Evolutionary conservation across 2,888 invertebrate species (phyloP).

Genomic region (Seira ritae): DNA sequence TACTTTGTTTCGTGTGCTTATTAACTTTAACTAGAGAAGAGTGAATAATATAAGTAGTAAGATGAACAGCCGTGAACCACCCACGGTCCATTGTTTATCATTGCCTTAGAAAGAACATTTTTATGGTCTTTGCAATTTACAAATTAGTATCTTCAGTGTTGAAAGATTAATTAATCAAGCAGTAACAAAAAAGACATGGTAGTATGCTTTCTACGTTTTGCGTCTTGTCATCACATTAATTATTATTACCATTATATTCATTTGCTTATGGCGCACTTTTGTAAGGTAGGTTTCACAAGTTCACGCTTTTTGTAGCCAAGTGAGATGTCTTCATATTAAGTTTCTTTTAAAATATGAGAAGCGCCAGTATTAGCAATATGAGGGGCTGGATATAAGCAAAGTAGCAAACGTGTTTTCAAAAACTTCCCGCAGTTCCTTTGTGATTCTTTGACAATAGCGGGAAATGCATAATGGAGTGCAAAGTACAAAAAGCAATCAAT

Average conservation of each 20-base stretch:
- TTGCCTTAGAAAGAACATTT: slow-evolving; percentile 3
- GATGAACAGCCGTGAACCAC: slow-evolving; percentile 20
- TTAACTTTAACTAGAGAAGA: slow-evolving; percentile 14
- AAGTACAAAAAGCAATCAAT: slow-evolving; percentile 62
- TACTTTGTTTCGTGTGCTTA: not conserved
- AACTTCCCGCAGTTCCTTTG: not conserved
- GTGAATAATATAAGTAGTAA: too few relatives aligned
- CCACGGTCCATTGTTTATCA: slow-evolving; percentile 45
- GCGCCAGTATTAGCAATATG: not conserved
- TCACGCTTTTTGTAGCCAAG: not conserved
- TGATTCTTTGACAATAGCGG: not conserved
- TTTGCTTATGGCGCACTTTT: not conserved
- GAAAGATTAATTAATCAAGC: slow-evolving; percentile 47
- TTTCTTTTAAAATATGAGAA: too few relatives aligned
- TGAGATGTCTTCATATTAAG: not conserved
- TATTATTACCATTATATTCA: not conserved
- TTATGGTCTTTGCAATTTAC: slow-evolving; percentile 5
- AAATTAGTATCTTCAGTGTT: slow-evolving; percentile 41
- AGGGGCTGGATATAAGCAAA: not conserved
- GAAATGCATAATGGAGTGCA: not conserved
- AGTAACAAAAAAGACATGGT: not conserved
- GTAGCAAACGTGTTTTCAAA: not conserved
- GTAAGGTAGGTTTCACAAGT: not conserved
- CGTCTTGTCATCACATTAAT: not conserved
- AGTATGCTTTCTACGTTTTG: not conserved